Evolutionary conservation across 2,113 vertebrate genomes (phyloP), one percentile per base, ranked within the genome.

Genomic region (Carlito syrichta): DNA sequence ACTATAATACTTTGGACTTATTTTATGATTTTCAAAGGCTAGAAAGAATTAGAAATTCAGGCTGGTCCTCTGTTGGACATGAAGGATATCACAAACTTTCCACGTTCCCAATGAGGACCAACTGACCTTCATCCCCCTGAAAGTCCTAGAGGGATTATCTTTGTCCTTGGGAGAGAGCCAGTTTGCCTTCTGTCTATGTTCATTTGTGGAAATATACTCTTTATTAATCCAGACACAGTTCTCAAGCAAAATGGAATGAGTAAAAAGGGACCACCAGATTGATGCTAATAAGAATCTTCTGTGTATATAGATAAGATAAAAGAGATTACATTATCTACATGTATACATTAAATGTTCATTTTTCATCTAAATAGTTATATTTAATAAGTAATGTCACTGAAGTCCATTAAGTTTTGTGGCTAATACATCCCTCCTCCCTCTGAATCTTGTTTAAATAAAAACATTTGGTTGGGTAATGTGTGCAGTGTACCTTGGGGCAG

Each of bases 361-460:
- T 97, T 86, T 98, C 94, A 97, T 85, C 52, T 23, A 78, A 95
- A 97, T 91, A 78, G 87, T 81, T 60, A 48, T 58, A 87, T 92
- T 98, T 89, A 95, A 89, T 96, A 97, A 96, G 93, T 87, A 97
- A 98, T 68, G 74, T 50, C 54, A 92, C 86, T 58, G 63, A 74
- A 92, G 76, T 50, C 71, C 87, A 78, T 97, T 98, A 96, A 73
- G 56, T 69, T 96, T 87, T 17, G 2, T 38, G 48, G 66, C 38
- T 93, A 96, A 97, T 95, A 91, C 20, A 48, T 74, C 87, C 69
- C 73, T 92, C 79, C 84, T 96, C 66, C 92, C 91, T 94, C 38
- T 78, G 93, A 97, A 91, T 92, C 96, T 96, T 98, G 54, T 96
- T 95, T 96, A 97, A 98, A 93, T 84, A 54, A 97, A 97, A 98